Evolutionary conservation across 2,113 vertebrate genomes (phyloP).

Genomic region (Pungitius pungitius): DNA sequence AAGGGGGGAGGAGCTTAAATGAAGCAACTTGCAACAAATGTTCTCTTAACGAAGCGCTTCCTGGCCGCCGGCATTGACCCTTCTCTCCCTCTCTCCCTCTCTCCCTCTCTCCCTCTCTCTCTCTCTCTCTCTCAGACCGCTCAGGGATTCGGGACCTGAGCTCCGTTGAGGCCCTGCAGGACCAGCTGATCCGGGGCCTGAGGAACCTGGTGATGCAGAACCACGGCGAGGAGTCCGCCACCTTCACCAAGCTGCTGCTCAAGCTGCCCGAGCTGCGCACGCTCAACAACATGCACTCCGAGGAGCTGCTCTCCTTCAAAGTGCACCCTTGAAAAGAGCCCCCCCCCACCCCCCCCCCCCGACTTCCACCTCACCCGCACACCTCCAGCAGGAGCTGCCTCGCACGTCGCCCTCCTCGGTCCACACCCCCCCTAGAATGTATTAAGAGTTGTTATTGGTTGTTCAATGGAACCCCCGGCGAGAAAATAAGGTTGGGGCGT

Average conservation of each 20-base stretch:
- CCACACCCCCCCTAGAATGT: conserved; percentile 79
- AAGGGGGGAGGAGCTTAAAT: too few species aligned
- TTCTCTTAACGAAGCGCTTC: not conserved
- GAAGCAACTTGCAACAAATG: too few species aligned
- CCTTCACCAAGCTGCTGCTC: conserved; percentile 97
- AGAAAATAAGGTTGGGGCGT: conserved; percentile 48
- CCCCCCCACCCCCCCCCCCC: too few species aligned
- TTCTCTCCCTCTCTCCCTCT: too few species aligned
- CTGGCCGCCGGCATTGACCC: not conserved
- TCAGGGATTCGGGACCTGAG: conserved; percentile 93
- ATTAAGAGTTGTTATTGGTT: conserved; percentile 63
- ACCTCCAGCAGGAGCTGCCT: conserved; percentile 54
- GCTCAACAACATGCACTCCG: conserved; percentile 99
- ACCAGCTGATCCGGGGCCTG: conserved; percentile 93
- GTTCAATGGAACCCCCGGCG: conserved; percentile 29
- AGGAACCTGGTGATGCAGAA: conserved; percentile 95
- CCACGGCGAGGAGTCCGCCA: conserved; percentile 89
- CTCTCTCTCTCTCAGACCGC: conserved; percentile 83
- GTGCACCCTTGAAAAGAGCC: conserved; percentile 91
- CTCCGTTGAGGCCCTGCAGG: conserved; percentile 94
- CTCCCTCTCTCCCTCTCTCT: not conserved
- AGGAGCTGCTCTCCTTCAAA: conserved; percentile 97
- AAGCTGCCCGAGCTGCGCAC: conserved; percentile 97
- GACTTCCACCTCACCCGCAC: conserved; percentile 46
- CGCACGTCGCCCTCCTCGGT: conserved; percentile 17